phyloP scores from a whole-genome alignment of 53 echinoderm and acorn worm genomes.

The Hippasteria phrygiana region DNA sequence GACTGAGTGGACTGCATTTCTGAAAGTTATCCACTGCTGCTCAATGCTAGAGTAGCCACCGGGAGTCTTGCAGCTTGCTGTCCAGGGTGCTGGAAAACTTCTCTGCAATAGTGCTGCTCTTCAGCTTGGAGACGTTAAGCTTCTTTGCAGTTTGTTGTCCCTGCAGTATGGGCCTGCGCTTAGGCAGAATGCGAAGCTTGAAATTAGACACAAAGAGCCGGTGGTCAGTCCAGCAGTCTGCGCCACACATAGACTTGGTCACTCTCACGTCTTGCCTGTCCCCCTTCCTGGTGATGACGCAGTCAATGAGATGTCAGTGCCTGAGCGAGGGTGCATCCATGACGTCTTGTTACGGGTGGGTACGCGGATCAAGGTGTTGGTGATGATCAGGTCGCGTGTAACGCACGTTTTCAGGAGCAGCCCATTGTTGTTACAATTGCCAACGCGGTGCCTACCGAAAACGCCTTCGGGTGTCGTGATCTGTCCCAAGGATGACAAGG shows the following conservation, averaged over 20 bases:
- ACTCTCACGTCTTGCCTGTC: slow-evolving; percentile 25
- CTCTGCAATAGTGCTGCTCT: not conserved
- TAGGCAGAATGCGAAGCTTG: not conserved
- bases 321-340: slow-evolving; percentile 67
- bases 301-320: slow-evolving; percentile 58
- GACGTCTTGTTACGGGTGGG: slow-evolving; percentile 16
- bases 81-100: no score
- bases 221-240: slow-evolving; percentile 65
- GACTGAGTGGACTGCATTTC: not conserved
- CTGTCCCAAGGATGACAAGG: slow-evolving; percentile 32
- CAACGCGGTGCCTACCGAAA: slow-evolving; percentile 22
- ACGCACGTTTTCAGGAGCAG: slow-evolving; percentile 13
- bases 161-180: no score
- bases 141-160: not conserved
- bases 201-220: slow-evolving; percentile 33
- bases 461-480: not conserved
- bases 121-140: slow-evolving; percentile 31
- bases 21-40: not conserved
- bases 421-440: slow-evolving; percentile 55
- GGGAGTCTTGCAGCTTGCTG: not conserved
- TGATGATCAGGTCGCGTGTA: slow-evolving; percentile 26
- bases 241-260: slow-evolving; percentile 36
- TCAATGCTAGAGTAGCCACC: not conserved
- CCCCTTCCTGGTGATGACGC: slow-evolving; percentile 17
- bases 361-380: slow-evolving; percentile 39